phyloP scores from a whole-genome alignment of 1,140 invertebrate genomes.

The Hylyphantes graminicola region DNA sequence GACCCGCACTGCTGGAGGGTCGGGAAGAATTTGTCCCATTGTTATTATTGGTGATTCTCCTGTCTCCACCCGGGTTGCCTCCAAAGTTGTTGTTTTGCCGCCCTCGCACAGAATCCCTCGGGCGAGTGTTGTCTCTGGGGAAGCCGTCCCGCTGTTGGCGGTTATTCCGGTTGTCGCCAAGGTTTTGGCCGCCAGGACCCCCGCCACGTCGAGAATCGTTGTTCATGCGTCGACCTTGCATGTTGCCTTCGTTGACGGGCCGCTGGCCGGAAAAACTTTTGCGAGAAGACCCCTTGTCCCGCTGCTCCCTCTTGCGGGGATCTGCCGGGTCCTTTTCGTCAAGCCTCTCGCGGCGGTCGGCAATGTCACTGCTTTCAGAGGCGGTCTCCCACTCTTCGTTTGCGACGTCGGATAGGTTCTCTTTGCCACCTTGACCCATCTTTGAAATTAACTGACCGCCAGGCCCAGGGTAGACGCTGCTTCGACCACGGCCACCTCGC shows the following conservation, averaged over 20 bases:
- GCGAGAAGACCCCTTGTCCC: constrained; percentile 57
- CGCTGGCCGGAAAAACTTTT: constrained; percentile 69
- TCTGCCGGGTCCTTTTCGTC: constrained; percentile 51
- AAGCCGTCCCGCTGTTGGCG: constrained; percentile 50
- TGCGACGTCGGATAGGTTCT: constrained; percentile 70
- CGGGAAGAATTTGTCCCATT: constrained; percentile 30
- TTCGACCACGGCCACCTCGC: constrained; percentile 64
- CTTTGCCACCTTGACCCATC: constrained; percentile 65
- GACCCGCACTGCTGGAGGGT: constrained; percentile 55
- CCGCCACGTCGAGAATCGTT: constrained; percentile 13
- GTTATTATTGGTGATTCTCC: constrained; percentile 1
- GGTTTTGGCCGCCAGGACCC: constrained; percentile 14
- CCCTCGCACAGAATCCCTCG: constrained; percentile 42
- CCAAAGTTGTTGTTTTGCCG: constrained; percentile 47
- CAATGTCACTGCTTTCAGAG: constrained; percentile 73
- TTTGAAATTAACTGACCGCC: constrained; percentile 45
- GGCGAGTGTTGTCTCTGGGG: constrained; percentile 43
- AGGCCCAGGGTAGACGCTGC: constrained; percentile 53
- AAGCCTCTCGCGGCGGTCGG: constrained; percentile 64
- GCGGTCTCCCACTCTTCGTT: constrained; percentile 75
- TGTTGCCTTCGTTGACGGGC: constrained; percentile 65
- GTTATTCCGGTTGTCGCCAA: constrained; percentile 26
- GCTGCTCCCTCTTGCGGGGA: constrained; percentile 61
- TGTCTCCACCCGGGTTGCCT: constrained; percentile 20
- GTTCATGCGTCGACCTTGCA: constrained; percentile 19